These are phyloP conservation scores for Phaethon lepturus DNA, from an alignment of 2,113 vertebrate genomes.

Conservation along the genomic window DNA sequence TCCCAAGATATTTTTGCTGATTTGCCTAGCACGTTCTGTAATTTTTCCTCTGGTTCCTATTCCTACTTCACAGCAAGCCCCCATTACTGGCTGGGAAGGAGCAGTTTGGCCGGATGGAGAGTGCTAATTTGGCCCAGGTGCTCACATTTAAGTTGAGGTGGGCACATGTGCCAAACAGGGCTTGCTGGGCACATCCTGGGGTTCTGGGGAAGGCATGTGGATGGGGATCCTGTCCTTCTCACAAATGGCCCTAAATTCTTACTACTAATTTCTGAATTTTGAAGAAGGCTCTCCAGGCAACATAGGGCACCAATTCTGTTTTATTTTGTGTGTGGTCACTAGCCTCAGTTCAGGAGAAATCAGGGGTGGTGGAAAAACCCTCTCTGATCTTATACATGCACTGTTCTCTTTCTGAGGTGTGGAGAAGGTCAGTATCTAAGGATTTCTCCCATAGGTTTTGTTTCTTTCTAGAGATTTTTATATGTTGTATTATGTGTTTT, in stretches of 20 bases:
- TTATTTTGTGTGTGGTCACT: not conserved
- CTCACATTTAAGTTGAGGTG: not conserved
- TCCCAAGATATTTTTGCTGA: not conserved
- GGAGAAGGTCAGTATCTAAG: not conserved
- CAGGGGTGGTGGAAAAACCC: not conserved
- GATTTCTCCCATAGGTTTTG: not conserved
- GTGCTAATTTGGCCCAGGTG: not conserved
- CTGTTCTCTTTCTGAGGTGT: not conserved
- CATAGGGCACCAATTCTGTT: accelerated
- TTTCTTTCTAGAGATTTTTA: not conserved
- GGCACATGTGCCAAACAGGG: accelerated
- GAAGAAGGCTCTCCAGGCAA: not conserved
- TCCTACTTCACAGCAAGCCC: not conserved
- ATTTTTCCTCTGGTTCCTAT: not conserved
- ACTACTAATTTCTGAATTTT: not conserved
- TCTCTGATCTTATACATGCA: not conserved
- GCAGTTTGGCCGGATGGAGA: not conserved
- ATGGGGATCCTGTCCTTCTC: not conserved
- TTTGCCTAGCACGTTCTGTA: not conserved
- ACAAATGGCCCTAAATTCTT: not conserved
- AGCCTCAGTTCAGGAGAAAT: not conserved
- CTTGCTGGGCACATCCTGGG: not conserved
- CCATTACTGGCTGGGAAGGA: not conserved
- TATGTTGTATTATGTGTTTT: accelerated
- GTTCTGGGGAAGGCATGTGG: too few relatives aligned